Evolutionary conservation across 2,797 vertebrate species (phyloP).

Genomic region (Ctenochaetus hawaiiensis): DNA sequence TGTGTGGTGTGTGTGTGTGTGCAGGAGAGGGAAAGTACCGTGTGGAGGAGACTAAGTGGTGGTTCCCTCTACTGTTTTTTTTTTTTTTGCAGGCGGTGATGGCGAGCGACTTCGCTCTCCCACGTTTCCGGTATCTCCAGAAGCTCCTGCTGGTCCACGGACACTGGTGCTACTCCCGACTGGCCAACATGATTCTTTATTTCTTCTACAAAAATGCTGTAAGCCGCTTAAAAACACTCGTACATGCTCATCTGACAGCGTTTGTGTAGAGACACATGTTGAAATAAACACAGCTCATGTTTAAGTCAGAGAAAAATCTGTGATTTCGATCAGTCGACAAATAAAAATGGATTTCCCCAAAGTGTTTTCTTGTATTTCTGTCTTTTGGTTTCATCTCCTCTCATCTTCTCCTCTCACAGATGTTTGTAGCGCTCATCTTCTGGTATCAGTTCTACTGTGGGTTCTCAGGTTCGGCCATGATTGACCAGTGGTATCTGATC

Average conservation of each 20-base stretch:
- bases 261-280: not conserved
- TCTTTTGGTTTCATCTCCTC: not conserved
- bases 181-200: slow-evolving; percentile 98
- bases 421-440: slow-evolving; percentile 98
- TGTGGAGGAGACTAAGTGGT: slow-evolving; percentile 29
- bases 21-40: too few species aligned
- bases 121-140: slow-evolving; percentile 94
- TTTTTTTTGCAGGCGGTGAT: slow-evolving; percentile 91
- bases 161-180: slow-evolving; percentile 97
- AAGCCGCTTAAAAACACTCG: slow-evolving; percentile 44
- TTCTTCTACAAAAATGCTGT: slow-evolving; percentile 99
- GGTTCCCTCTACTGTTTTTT: not conserved
- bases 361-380: not conserved
- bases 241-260: not conserved
- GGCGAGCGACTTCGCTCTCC: slow-evolving; percentile 97
- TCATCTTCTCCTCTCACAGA: slow-evolving; percentile 81
- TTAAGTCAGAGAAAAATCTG: not conserved
- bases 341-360: not conserved
- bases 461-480: slow-evolving; percentile 96
- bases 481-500: slow-evolving; percentile 99
- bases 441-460: slow-evolving; percentile 99
- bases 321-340: not conserved
- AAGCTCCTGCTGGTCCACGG: slow-evolving; percentile 97
- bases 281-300: not conserved
- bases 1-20: not conserved